phyloP scores from a whole-genome alignment of 2,113 vertebrate genomes.

The Corythornis vintsioides region DNA sequence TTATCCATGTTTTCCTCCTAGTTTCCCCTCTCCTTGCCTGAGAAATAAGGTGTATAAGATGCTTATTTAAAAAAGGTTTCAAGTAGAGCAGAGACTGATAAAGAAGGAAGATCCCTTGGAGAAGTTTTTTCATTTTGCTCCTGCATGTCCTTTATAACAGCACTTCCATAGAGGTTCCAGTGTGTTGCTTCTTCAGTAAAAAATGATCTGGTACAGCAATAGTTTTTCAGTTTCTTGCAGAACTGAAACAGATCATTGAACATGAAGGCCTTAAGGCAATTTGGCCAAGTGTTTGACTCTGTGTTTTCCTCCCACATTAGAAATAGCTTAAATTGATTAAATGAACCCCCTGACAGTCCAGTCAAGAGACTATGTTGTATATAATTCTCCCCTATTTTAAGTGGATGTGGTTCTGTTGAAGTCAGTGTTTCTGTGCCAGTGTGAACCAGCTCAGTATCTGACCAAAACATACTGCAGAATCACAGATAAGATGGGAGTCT shows the following conservation, averaged over 20 bases:
- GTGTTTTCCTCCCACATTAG: background rate
- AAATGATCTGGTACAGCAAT: background rate
- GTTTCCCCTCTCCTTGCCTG: background rate
- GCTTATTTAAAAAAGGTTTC: background rate
- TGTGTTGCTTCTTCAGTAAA: background rate
- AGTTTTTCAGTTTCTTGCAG: background rate
- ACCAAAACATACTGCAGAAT: background rate
- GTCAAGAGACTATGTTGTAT: background rate
- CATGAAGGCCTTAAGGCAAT: background rate
- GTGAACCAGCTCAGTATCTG: slow-evolving; percentile 14
- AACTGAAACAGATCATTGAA: background rate
- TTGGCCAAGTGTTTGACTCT: background rate
- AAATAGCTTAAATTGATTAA: background rate
- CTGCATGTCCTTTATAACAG: background rate
- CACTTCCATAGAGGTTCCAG: background rate
- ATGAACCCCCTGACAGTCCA: background rate
- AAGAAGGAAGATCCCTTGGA: background rate
- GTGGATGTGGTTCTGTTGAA: background rate
- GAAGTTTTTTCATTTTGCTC: background rate
- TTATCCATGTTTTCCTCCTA: background rate
- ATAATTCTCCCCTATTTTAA: background rate
- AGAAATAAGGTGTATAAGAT: background rate
- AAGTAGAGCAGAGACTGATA: background rate
- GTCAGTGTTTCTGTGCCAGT: background rate
- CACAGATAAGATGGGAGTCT: background rate